Evolutionary conservation across 2,888 invertebrate species (phyloP).

Genomic region (Leptinotarsa juncta): DNA sequence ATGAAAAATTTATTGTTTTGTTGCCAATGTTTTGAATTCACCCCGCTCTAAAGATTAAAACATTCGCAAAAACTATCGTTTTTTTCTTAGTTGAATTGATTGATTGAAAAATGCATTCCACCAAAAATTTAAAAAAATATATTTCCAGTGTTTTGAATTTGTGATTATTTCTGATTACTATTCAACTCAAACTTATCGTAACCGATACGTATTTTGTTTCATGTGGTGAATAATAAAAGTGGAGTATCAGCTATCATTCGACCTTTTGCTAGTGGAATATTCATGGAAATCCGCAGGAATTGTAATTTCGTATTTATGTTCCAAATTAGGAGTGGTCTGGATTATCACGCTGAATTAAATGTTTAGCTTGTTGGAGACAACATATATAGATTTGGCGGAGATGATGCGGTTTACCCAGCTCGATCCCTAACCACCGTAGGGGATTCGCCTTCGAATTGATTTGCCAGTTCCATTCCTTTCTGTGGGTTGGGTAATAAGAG

Average conservation of each 20-base stretch:
- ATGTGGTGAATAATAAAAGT: too few species aligned
- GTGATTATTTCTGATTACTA: too few species aligned
- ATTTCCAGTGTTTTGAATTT: too few species aligned
- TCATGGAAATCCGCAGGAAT: not conserved
- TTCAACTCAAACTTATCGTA: too few species aligned
- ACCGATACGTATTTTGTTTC: too few species aligned
- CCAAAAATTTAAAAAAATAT: too few species aligned
- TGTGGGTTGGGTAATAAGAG: slow-evolving; percentile 23
- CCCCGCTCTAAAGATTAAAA: too few species aligned
- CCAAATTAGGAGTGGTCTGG: slow-evolving; percentile 46
- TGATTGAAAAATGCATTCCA: too few species aligned
- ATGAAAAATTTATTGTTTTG: too few species aligned
- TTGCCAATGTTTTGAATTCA: too few species aligned
- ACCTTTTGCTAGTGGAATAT: not conserved
- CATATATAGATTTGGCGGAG: slow-evolving; percentile 38
- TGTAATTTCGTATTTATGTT: slow-evolving; percentile 15
- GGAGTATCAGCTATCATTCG: not conserved
- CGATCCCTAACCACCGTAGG: slow-evolving; percentile 20
- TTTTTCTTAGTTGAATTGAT: too few species aligned
- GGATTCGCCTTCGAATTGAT: slow-evolving; percentile 44
- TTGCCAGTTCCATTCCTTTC: slow-evolving; percentile 29
- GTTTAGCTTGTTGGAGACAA: slow-evolving; percentile 43
- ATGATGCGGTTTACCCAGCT: slow-evolving; percentile 30
- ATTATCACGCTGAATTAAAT: slow-evolving; percentile 50
- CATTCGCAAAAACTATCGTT: too few species aligned